phyloP scores from a whole-genome alignment of 1,140 invertebrate species.

The Sarcophaga bullata region DNA sequence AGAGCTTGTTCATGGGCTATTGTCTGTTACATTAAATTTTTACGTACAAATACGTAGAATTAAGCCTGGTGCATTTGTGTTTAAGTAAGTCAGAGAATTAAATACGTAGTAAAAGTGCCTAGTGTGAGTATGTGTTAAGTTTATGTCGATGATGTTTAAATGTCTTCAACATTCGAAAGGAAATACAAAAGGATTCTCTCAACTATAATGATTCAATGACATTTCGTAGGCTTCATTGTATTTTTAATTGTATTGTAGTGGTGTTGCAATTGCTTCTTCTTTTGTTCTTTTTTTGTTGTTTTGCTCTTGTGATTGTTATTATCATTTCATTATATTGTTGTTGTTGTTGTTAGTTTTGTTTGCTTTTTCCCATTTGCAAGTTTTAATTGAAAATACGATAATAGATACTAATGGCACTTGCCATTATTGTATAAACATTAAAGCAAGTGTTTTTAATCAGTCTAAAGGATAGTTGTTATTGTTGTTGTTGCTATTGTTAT shows the following conservation, averaged over 20 bases:
- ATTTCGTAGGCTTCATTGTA: neutral
- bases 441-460: conserved; percentile 18
- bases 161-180: neutral
- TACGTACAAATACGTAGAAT: too few species aligned
- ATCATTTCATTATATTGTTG: neutral
- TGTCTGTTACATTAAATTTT: too few species aligned
- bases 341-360: too few species aligned
- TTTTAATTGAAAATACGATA: conserved; percentile 19
- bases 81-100: too few species aligned
- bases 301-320: neutral
- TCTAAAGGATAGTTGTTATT: neutral
- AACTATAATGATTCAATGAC: conserved; percentile 17
- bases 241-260: neutral
- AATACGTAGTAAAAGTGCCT: too few species aligned
- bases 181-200: conserved; percentile 19
- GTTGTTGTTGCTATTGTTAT: too few species aligned
- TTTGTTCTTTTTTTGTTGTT: too few species aligned
- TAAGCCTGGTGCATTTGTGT: too few species aligned
- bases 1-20: too few species aligned
- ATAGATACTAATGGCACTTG: conserved; percentile 5
- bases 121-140: neutral
- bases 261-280: neutral
- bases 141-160: neutral
- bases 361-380: neutral
- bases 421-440: conserved; percentile 15